These are phyloP conservation scores for Pipistrellus pipistrellus DNA, from an alignment of 2,797 vertebrate genomes.

Conservation along the genomic window DNA sequence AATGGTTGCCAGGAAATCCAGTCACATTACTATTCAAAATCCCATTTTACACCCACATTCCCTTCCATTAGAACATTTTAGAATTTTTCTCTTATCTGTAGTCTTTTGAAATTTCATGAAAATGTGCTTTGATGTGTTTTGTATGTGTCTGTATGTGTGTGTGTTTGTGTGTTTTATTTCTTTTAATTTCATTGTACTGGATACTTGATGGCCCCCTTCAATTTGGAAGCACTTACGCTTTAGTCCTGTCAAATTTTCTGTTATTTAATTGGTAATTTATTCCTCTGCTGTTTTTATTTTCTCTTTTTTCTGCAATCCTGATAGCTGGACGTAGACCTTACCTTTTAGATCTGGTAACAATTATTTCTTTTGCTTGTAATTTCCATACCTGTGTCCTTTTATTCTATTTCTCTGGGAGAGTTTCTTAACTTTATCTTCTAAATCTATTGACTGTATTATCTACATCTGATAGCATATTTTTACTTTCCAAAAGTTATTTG, in stretches of 20 bases:
- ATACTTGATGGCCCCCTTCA: neutral
- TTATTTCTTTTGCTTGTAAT: conserved; percentile 10
- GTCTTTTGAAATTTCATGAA: conserved; percentile 41
- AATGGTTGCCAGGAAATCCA: neutral
- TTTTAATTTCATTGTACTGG: neutral
- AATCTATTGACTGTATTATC: neutral
- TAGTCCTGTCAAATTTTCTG: conserved; percentile 5
- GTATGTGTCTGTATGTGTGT: too few species aligned
- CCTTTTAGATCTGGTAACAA: neutral
- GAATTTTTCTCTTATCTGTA: conserved; percentile 43
- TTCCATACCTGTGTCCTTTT: neutral
- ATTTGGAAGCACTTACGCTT: neutral
- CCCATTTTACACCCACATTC: conserved; percentile 4
- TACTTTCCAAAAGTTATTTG: neutral
- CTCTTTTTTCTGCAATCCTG: neutral
- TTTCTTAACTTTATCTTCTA: conserved; percentile 37
- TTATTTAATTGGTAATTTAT: conserved; percentile 22
- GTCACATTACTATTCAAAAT: conserved; percentile 52
- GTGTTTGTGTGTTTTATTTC: neutral
- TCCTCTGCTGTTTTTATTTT: neutral
- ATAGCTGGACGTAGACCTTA: neutral
- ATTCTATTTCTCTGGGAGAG: neutral
- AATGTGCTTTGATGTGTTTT: neutral
- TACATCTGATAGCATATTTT: neutral
- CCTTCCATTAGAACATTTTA: neutral